Base-by-base conservation (phyloP, 2,797 vertebrate genomes). In the Coreius guichenoti region DNA sequence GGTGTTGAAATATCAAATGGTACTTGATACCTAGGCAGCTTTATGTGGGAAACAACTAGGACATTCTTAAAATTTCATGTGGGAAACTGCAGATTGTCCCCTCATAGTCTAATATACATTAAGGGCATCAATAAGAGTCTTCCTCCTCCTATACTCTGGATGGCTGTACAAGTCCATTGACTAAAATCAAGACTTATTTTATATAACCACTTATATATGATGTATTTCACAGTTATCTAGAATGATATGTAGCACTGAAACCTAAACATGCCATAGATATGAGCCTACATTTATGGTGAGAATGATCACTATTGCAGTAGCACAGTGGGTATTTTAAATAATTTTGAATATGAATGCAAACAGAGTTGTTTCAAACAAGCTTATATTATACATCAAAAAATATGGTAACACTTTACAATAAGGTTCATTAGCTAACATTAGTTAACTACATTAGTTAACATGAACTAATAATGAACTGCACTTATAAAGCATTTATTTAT, bases 21-120 rank as follows among this genome's bases (percentile, higher is more conserved):
- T 90, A 84, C 85, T 90, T 90, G 78, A 83, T 87, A 54, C 39
- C 88, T 82, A 74, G 65, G 86, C n/a, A 87, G 29, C 29, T 82
- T 85, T 4, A 45, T 17, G 82, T 31, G 69, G 67, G 36, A 61
- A 43, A 43, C 8, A 43, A 43, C 39, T 43, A 43, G 39, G 39
- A 43, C 39, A 43, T 9, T 43, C 39, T 43, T 43, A 43, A 9
- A 43, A 9, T 43, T 9, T 43, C 16, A 33, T 43, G 12, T 73
- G 33, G 13, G 7, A 75, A 67, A n/a, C 33, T 23, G 58, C 73
- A 56, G 54, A 33, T 43, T 23, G 11, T n/a, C 17, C 17, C 36
- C 49, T 31, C 19, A 19, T 63, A 16, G 39, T 61, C 43, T 58
- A 54, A 63, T 45, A 4, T 19, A 63, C 29, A 58, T 14, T 58